Evolutionary conservation across 2,113 vertebrate species (phyloP).

Genomic region (Triplophysa dalaica): DNA sequence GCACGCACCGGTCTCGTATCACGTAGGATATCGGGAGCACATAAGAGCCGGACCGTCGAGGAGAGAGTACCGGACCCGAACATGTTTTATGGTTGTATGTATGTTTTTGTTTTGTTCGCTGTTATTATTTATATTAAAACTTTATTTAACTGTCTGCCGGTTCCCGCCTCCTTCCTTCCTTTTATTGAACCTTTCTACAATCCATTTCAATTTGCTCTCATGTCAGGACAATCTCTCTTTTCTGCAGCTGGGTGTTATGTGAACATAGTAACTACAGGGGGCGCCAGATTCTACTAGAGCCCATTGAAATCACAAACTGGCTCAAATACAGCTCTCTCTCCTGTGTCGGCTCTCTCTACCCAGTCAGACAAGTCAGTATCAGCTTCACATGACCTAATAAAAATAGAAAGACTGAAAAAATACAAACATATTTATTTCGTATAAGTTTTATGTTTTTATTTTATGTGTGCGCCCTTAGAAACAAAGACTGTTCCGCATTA

Average conservation of each 20-base stretch:
- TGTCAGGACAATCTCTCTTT: background rate
- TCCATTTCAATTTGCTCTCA: background rate
- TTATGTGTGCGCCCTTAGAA: slow-evolving; percentile 69
- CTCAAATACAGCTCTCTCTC: slow-evolving; percentile 85
- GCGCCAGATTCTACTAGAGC: slow-evolving; percentile 88
- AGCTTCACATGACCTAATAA: background rate
- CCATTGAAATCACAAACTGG: slow-evolving; percentile 91
- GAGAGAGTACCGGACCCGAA: too few species aligned
- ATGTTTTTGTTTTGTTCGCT: too few species aligned
- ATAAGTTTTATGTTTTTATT: background rate
- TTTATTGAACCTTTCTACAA: too few species aligned
- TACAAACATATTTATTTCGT: background rate
- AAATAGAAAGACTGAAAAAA: background rate
- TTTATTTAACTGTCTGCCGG: too few species aligned
- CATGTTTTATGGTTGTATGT: too few species aligned
- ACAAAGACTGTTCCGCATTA: slow-evolving; percentile 80
- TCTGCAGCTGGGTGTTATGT: slow-evolving; percentile 89
- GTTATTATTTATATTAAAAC: too few species aligned
- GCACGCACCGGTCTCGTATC: too few species aligned
- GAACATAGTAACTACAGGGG: slow-evolving; percentile 92
- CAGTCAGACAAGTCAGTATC: slow-evolving; percentile 82
- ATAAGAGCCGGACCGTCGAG: too few species aligned
- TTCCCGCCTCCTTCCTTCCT: too few species aligned
- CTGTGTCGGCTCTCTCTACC: slow-evolving; percentile 86
- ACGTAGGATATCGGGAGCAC: too few species aligned